Conservation (phyloP, 2,797 vertebrate genomes). For the Anisognathus igniventris region DNA sequence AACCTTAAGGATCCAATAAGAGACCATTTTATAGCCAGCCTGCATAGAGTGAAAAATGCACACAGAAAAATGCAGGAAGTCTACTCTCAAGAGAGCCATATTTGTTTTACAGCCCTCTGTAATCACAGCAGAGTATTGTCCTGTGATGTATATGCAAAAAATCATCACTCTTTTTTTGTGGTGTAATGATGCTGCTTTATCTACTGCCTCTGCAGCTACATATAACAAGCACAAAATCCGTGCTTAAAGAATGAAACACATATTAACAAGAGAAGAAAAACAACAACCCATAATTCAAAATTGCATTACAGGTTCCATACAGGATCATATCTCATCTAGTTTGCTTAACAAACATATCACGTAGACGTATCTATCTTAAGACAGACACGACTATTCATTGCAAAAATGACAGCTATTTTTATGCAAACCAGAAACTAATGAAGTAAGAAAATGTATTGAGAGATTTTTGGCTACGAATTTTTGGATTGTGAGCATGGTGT, state of each 20-base stretch:
- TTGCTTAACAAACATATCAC: background rate
- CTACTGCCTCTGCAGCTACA: background rate
- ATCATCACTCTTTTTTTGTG: background rate
- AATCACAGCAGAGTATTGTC: background rate
- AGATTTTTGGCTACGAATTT: background rate
- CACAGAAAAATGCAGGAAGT: background rate
- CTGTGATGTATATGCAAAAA: background rate
- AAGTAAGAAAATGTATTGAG: slow-evolving; percentile 24
- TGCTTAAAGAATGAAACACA: background rate
- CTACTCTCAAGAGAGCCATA: background rate
- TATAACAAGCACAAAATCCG: background rate
- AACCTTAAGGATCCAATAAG: background rate
- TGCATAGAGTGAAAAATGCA: background rate
- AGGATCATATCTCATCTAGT: slow-evolving; percentile 6
- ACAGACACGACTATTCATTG: slow-evolving; percentile 4
- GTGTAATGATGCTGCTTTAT: background rate
- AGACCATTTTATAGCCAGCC: background rate
- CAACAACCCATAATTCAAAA: background rate
- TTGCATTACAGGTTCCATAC: background rate
- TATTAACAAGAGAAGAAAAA: background rate
- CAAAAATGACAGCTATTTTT: background rate
- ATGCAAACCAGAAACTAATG: slow-evolving; percentile 21
- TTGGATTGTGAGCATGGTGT: background rate
- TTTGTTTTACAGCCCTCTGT: background rate
- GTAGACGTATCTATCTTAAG: background rate